phyloP scores from a whole-genome alignment of 30 jellyfish, hydroid and myxozoan species.

The Hydractinia symbiolongicarpus region DNA sequence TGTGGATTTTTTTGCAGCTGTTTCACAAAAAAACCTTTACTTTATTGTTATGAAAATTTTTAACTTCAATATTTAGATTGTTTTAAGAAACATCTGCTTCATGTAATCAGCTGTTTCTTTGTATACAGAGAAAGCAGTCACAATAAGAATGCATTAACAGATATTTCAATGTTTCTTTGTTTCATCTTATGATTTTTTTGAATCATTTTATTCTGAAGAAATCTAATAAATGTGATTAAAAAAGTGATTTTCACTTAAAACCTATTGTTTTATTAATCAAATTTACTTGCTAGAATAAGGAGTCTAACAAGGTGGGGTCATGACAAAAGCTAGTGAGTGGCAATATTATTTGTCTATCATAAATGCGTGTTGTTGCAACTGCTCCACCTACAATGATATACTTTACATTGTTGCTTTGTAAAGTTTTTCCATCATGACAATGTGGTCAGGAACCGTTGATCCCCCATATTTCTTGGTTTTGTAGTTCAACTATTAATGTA shows the following conservation, averaged over 20 bases:
- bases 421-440: no score
- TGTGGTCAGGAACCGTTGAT: no score
- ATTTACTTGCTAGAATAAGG: background rate
- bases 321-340: background rate
- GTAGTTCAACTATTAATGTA: no score
- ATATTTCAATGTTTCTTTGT: background rate
- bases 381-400: no score
- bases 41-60: constrained; percentile 1
- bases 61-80: constrained; percentile 4
- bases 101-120: constrained; percentile 12
- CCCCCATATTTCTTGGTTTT: no score
- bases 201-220: background rate
- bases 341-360: no score
- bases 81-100: constrained; percentile 6
- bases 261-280: constrained; percentile 1
- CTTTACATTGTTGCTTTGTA: no score
- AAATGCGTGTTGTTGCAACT: no score
- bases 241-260: background rate
- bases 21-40: background rate
- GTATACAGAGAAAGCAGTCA: background rate
- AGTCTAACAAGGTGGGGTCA: constrained; percentile 19
- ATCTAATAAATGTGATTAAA: background rate
- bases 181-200: background rate
- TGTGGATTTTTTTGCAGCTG: constrained; percentile 9
- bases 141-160: constrained; percentile 4